Conservation (phyloP, 2,888 invertebrate species). For the Meteorus colon region DNA sequence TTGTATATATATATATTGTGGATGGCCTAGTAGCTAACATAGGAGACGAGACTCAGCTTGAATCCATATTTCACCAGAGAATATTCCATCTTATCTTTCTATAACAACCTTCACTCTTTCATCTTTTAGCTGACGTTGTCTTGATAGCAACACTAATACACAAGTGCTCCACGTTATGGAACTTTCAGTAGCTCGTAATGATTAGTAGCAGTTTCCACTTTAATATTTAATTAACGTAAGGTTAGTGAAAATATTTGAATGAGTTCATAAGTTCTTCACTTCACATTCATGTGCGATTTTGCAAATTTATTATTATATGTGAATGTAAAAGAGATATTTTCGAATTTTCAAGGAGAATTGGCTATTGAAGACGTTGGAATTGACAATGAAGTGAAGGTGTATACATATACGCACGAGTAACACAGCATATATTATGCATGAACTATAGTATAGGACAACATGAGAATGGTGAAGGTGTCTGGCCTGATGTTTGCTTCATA, state of each 20-base stretch:
- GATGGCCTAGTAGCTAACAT: conserved; percentile 23
- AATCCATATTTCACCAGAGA: conserved; percentile 41
- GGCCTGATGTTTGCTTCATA: conserved; percentile 24
- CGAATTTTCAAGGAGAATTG: conserved; percentile 29
- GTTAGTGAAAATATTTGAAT: not conserved
- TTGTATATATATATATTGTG: conserved; percentile 20
- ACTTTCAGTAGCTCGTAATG: not conserved
- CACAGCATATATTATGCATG: conserved; percentile 8
- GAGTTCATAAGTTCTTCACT: not conserved
- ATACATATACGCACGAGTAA: conserved; percentile 6
- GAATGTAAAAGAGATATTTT: conserved; percentile 3
- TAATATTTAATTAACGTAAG: not conserved
- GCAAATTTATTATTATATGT: not conserved
- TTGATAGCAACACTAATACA: conserved; percentile 42
- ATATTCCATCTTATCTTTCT: conserved; percentile 10
- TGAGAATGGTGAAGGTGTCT: conserved; percentile 33
- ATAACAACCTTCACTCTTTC: not conserved
- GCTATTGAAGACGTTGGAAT: not conserved
- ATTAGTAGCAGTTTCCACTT: not conserved
- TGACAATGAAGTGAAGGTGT: conserved; percentile 8
- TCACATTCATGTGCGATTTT: not conserved
- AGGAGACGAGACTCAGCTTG: conserved; percentile 13
- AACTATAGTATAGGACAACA: conserved; percentile 8
- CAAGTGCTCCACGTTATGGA: conserved; percentile 15
- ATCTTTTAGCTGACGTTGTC: conserved; percentile 8